Evolutionary conservation across 1,140 invertebrate genomes (phyloP).

Genomic region (Pachypsylla venusta): DNA sequence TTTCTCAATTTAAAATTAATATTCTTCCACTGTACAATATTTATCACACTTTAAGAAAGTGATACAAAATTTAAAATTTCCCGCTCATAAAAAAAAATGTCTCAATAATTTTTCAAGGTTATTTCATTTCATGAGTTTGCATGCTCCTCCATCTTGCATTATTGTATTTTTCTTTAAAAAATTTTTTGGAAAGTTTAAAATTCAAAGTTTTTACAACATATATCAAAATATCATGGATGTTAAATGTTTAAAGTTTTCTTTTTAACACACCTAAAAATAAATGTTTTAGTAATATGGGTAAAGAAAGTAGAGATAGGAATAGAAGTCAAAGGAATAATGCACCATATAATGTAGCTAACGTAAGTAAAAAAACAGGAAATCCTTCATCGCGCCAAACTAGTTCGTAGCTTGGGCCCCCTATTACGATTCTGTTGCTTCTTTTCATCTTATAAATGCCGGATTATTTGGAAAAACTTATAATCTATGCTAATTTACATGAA

Average conservation of each 20-base stretch:
- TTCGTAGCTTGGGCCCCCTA: background rate
- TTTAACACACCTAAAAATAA: no score
- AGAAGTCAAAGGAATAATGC: constrained; percentile 2
- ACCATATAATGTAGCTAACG: background rate
- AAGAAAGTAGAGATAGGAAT: constrained; percentile 1
- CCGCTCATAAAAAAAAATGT: no score
- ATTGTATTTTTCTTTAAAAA: background rate
- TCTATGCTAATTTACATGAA: background rate
- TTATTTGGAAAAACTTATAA: background rate
- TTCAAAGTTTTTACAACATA: background rate
- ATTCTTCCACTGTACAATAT: no score
- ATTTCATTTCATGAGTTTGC: constrained; percentile 1
- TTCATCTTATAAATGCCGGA: background rate
- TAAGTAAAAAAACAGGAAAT: background rate
- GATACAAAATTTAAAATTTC: no score
- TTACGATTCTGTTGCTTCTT: background rate
- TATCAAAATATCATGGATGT: background rate
- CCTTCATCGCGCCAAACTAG: constrained; percentile 8
- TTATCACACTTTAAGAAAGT: no score
- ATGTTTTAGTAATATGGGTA: constrained; percentile 3
- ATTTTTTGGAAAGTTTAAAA: constrained; percentile 6
- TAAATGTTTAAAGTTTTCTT: background rate
- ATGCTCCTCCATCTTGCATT: constrained; percentile 2
- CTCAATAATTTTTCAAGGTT: background rate
- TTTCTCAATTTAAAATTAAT: no score